Percentiles rank a stretch among this genome's conserved stretches.
These are phyloP conservation scores for Papilio protenor DNA, from an alignment of 2,888 invertebrate species.

Conservation along the genomic window DNA sequence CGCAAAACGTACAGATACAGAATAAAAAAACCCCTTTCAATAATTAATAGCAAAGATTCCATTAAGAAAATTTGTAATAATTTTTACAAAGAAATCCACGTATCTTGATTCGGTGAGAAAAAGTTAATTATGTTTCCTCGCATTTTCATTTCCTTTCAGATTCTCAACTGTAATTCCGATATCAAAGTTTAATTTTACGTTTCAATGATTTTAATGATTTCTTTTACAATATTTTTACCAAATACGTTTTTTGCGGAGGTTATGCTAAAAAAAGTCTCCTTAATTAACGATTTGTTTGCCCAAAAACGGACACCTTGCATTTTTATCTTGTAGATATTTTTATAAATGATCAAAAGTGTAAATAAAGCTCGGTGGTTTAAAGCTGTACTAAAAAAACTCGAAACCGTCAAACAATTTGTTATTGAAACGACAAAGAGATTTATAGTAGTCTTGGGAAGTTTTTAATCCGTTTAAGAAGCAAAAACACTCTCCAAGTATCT, in stretches of 20 bases:
- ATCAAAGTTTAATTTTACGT: conserved; percentile 19
- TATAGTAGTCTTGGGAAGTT: background rate
- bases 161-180: conserved; percentile 19
- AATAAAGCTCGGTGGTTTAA: background rate
- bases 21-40: background rate
- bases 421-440: conserved; percentile 11
- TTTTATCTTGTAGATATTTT: too few species aligned
- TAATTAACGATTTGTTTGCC: background rate
- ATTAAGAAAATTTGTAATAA: background rate
- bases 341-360: too few species aligned
- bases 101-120: conserved; percentile 7
- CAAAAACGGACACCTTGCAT: too few species aligned
- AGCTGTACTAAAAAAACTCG: background rate
- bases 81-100: background rate
- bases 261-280: background rate
- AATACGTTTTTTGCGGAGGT: background rate
- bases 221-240: background rate
- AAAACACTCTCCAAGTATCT: conserved; percentile 15
- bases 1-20: background rate
- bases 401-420: background rate
- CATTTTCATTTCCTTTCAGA: conserved; percentile 15
- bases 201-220: conserved; percentile 3
- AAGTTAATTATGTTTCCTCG: conserved; percentile 23
- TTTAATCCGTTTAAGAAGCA: conserved; percentile 17
- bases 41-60: conserved; percentile 4